phyloP scores from a whole-genome alignment of 2,113 vertebrate species.

The Hemichromis elongatus region DNA sequence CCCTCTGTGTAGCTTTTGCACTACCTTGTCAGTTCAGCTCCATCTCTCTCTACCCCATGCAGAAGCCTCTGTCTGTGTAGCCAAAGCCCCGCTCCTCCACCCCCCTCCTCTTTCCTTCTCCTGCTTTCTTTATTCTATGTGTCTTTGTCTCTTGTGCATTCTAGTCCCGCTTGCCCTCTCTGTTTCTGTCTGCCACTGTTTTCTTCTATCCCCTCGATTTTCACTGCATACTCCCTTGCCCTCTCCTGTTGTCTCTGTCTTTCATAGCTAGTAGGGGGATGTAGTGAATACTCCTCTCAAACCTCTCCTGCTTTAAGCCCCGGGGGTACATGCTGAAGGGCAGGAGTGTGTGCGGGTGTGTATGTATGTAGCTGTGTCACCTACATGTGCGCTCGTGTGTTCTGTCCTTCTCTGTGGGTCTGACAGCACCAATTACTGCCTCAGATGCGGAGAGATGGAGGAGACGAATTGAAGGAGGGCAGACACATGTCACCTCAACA shows the following conservation, averaged over 20 bases:
- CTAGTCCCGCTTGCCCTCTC: constrained; percentile 22
- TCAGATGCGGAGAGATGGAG: constrained; percentile 51
- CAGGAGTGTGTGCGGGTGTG: constrained; percentile 14
- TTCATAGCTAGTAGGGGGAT: constrained; percentile 45
- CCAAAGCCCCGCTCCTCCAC: background rate
- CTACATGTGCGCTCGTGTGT: constrained; percentile 25
- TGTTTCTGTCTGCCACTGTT: constrained; percentile 40
- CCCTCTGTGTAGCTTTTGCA: constrained; percentile 12
- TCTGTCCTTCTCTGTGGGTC: constrained; percentile 54
- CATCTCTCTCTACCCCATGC: constrained; percentile 13
- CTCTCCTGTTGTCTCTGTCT: constrained; percentile 38
- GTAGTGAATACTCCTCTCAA: constrained; percentile 45
- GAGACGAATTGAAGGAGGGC: constrained; percentile 45
- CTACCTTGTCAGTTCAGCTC: constrained; percentile 28
- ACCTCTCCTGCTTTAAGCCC: constrained; percentile 48
- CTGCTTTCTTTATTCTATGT: background rate
- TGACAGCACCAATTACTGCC: constrained; percentile 72
- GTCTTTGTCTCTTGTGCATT: constrained; percentile 29
- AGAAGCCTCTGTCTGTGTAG: background rate
- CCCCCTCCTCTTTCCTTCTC: background rate
- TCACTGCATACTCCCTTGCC: constrained; percentile 13
- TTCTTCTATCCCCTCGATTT: constrained; percentile 6
- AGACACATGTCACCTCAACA: constrained; percentile 65
- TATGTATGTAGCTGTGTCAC: background rate
- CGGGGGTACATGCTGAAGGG: constrained; percentile 49